Conservation (phyloP, 2,888 invertebrate species). For the Augochlorella aurata region DNA sequence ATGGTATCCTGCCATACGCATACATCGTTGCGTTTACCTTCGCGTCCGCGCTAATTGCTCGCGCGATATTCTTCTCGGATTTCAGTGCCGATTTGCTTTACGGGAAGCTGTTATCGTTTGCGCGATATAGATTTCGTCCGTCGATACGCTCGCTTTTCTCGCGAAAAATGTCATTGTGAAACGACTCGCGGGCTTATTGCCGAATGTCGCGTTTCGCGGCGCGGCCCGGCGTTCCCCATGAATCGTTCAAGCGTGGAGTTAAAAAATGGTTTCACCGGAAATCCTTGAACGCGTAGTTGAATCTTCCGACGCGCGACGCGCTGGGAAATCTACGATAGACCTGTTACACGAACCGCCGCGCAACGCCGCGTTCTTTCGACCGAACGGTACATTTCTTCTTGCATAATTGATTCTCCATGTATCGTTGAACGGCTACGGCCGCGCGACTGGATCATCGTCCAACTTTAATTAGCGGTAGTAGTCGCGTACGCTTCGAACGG, state of each 20-base stretch:
- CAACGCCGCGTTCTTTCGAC: too few relatives aligned
- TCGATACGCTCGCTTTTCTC: background rate
- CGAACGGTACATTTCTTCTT: too few relatives aligned
- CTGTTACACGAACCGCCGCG: too few relatives aligned
- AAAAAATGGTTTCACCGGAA: background rate
- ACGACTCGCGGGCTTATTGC: background rate
- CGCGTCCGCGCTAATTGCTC: conserved; percentile 31
- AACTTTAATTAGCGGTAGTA: conserved; percentile 46
- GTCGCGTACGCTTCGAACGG: conserved; percentile 26
- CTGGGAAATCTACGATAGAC: background rate
- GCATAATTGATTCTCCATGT: too few relatives aligned
- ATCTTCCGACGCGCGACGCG: background rate
- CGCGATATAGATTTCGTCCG: background rate
- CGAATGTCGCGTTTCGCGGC: background rate
- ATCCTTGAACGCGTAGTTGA: background rate
- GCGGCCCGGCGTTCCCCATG: background rate
- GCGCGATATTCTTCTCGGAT: conserved; percentile 6
- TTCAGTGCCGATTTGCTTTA: background rate
- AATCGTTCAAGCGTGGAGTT: background rate
- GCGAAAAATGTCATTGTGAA: background rate
- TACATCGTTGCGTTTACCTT: conserved; percentile 10
- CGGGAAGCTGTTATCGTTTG: background rate
- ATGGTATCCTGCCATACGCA: conserved; percentile 26
- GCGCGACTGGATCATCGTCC: conserved; percentile 39
- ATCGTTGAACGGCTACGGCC: too few relatives aligned